Evolutionary conservation across 2,113 vertebrate genomes (phyloP).

Genomic region (Hyperopisus bebe): DNA sequence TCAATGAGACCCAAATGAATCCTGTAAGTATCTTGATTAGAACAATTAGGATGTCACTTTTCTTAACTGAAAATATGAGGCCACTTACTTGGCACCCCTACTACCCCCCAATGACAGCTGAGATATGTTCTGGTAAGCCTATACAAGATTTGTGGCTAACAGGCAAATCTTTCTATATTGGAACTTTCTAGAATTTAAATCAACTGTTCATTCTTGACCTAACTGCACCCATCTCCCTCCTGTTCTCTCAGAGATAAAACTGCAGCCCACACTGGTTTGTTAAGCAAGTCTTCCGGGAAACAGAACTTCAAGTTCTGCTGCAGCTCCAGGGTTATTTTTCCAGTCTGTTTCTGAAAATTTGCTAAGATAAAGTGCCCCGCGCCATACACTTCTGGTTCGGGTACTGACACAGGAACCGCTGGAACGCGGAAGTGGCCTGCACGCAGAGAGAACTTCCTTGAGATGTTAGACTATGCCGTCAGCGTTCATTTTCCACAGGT

Average conservation of each 20-base stretch:
- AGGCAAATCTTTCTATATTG: neutral
- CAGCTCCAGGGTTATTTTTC: neutral
- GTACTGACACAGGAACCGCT: neutral
- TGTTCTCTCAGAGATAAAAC: slow-evolving; percentile 6
- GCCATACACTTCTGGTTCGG: neutral
- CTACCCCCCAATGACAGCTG: neutral
- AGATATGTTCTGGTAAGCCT: neutral
- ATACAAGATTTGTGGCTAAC: neutral
- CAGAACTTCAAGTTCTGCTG: neutral
- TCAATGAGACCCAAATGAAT: neutral
- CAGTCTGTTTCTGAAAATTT: neutral
- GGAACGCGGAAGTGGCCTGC: neutral
- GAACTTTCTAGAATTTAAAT: neutral
- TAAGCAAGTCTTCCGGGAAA: neutral
- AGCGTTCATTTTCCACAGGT: neutral
- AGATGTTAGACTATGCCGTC: neutral
- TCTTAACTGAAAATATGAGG: neutral
- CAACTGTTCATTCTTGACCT: neutral
- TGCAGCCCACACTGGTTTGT: neutral
- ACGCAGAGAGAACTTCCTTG: neutral
- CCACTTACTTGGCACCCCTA: neutral
- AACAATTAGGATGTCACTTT: neutral
- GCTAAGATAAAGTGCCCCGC: too few species aligned
- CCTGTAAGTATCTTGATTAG: neutral
- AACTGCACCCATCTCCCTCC: neutral